These are phyloP conservation scores for Pholis gunnellus DNA, from an alignment of 2,113 vertebrate genomes.

Conservation along the genomic window DNA sequence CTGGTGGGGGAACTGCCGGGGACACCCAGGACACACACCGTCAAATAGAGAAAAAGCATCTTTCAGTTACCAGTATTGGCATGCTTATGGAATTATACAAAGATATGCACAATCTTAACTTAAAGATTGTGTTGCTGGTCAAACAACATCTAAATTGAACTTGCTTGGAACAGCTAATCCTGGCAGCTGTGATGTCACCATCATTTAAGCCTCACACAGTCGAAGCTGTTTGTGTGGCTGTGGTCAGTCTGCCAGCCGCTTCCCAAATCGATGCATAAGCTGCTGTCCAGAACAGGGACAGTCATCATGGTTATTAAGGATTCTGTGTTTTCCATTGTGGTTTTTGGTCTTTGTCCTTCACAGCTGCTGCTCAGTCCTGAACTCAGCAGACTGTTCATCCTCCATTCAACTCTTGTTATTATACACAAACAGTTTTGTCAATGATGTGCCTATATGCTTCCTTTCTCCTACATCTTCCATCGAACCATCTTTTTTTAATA, in stretches of 20 bases:
- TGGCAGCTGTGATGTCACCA: conserved; percentile 36
- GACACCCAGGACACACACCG: too few species aligned
- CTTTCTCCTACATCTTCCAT: conserved; percentile 21
- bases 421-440: conserved; percentile 11
- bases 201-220: conserved; percentile 28
- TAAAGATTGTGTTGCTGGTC: too few species aligned
- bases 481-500: conserved; percentile 10
- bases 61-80: too few species aligned
- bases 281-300: conserved; percentile 42
- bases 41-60: too few species aligned
- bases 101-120: background rate
- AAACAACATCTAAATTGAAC: conserved; percentile 6
- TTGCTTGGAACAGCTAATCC: conserved; percentile 33
- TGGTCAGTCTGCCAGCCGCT: conserved; percentile 24
- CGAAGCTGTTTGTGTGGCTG: conserved; percentile 28
- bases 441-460: background rate
- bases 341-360: conserved; percentile 41
- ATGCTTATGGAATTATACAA: too few species aligned
- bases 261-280: conserved; percentile 47
- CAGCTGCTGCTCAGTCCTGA: conserved; percentile 54
- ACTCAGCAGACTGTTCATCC: conserved; percentile 36
- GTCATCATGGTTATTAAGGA: conserved; percentile 43
- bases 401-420: conserved; percentile 37
- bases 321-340: conserved; percentile 41
- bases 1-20: too few species aligned